A percentile compares a stretch with the other conserved stretches of the same genome.
phyloP scores from a whole-genome alignment of 2,113 vertebrate genomes.

The Chaetodon auriga region DNA sequence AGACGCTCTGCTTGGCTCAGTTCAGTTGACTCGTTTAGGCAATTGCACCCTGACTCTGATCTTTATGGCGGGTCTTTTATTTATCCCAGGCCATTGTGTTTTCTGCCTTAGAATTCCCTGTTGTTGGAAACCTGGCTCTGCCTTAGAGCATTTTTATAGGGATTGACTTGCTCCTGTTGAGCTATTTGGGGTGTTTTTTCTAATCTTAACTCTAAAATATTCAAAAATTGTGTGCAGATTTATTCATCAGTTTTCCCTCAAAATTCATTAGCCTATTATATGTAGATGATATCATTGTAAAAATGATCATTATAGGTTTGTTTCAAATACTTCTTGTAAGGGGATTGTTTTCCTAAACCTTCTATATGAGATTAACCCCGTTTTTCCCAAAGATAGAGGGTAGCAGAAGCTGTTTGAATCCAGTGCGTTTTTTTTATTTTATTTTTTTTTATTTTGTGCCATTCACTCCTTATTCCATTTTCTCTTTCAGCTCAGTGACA shows the following conservation, averaged over 20 bases:
- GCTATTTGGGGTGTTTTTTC: not conserved
- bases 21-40: constrained; percentile 82
- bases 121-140: not conserved
- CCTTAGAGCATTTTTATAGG: not conserved
- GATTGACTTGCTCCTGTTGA: constrained; percentile 6
- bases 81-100: constrained; percentile 55
- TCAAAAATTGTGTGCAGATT: constrained; percentile 28
- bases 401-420: constrained; percentile 71
- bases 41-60: constrained; percentile 81
- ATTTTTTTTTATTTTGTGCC: constrained; percentile 74
- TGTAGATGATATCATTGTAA: constrained; percentile 23
- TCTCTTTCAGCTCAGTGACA: constrained; percentile 91
- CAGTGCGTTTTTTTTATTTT: constrained; percentile 33
- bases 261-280: constrained; percentile 21
- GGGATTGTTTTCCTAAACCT: constrained; percentile 62
- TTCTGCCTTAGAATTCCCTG: constrained; percentile 6
- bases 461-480: constrained; percentile 82
- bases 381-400: constrained; percentile 70
- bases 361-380: constrained; percentile 72
- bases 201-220: constrained; percentile 10
- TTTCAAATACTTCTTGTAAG: constrained; percentile 47
- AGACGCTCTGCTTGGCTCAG: constrained; percentile 74
- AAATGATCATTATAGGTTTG: constrained; percentile 44
- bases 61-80: constrained; percentile 58
- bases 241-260: constrained; percentile 4